Base-by-base conservation (phyloP, 2,797 vertebrate genomes). In the Sebastes oblongus region DNA sequence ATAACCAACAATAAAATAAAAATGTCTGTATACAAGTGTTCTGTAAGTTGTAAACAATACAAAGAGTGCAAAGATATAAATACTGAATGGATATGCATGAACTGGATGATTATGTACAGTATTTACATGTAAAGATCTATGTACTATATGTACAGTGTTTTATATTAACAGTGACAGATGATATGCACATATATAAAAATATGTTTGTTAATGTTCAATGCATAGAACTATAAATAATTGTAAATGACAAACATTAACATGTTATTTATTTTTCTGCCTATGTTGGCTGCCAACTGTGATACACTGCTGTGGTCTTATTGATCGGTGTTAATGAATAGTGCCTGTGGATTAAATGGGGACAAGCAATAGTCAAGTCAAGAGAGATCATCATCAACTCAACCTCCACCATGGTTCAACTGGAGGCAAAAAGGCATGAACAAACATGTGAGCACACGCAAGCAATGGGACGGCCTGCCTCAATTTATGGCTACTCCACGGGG, bases 301-400 rank as follows among this genome's bases (percentile, higher is more conserved):
- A 69, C 12, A 36, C 32, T 68, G 67, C 3, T 7, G 59, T 34
- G 36, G 55, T 72, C 5, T 72, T 46, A 86, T 81, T 82, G 81
- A 90, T 80, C 67, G 39, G 30, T 8, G 59, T 68, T 83, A 87
- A 78, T 85, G 71, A 89, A 72, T 25, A 58, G 32, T 54, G 67
- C 34, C 74, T 70, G 36, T 64, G 61, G 80, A 86, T 64, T 77
- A 30, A 81, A 56, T 62, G 34, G 68, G 86, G 56, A 83, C 55
- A 79, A 83, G 59, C 79, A 84, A 61, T 20, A 61, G 64, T 70
- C 20, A 42, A 86, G 84, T 75, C 16, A 70, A 75, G 29, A 71
- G 71, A 70, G 67, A 77, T 71, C 52, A 65, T 64, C 81, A 79
- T 42, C 4, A 46, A 85, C 72, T 82, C 67, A 72, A 75, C 24